Evolutionary conservation across 2,113 vertebrate genomes (phyloP).

Genomic region (Hoplias malabaricus): DNA sequence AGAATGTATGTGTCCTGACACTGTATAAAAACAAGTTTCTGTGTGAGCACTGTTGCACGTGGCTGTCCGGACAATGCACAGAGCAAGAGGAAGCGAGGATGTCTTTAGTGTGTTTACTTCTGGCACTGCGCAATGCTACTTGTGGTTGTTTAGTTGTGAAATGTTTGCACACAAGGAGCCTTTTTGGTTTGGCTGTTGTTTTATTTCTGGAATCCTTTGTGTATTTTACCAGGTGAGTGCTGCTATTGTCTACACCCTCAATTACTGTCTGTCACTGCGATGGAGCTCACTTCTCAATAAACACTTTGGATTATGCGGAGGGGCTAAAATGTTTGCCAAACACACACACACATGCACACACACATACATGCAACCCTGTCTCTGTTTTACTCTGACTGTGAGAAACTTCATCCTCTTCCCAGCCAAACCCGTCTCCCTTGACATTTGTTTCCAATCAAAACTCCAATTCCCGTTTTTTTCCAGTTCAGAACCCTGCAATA

Average conservation of each 20-base stretch:
- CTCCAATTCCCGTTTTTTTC: constrained; percentile 63
- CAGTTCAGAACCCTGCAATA: constrained; percentile 70
- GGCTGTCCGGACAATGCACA: background rate
- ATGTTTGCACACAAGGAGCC: constrained; percentile 9
- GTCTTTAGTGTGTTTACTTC: constrained; percentile 1
- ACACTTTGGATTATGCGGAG: background rate
- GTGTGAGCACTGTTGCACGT: constrained; percentile 5
- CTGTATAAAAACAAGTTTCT: background rate
- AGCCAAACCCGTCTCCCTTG: constrained; percentile 64
- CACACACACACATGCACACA: background rate
- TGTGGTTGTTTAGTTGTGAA: background rate
- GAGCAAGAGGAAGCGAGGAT: background rate
- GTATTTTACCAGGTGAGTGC: constrained; percentile 4
- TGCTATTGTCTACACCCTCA: background rate
- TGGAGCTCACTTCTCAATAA: background rate
- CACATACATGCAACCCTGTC: constrained; percentile 8
- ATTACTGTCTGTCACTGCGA: background rate
- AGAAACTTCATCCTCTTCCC: constrained; percentile 37
- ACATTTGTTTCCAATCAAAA: constrained; percentile 79
- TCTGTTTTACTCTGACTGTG: constrained; percentile 38
- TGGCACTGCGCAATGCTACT: background rate
- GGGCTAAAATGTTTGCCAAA: constrained; percentile 16
- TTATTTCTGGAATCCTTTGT: constrained; percentile 13
- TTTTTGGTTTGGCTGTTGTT: background rate
- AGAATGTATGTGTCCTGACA: background rate